These are phyloP conservation scores for Gymnoscopelus microlampas DNA, from an alignment of 2,797 vertebrate genomes.

Conservation along the genomic window DNA sequence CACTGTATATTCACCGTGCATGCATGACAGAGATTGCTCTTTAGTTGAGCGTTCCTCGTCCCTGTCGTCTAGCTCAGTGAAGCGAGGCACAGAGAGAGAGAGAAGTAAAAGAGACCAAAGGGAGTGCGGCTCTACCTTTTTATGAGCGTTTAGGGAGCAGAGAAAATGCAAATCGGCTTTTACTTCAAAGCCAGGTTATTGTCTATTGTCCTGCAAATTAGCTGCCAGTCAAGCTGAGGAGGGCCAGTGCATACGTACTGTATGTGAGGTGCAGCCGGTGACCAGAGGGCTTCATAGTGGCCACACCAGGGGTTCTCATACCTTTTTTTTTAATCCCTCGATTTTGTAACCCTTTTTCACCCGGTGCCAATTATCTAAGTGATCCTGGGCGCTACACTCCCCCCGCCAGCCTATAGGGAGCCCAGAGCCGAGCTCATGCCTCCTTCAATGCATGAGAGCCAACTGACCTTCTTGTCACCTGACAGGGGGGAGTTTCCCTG, in stretches of 20 bases:
- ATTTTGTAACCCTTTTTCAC: no score
- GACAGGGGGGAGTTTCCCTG: no score
- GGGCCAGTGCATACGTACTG: conserved; percentile 54
- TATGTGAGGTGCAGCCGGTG: conserved; percentile 69
- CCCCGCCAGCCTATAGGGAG: no score
- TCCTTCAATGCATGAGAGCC: no score
- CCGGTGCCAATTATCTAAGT: no score
- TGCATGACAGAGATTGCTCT: not conserved
- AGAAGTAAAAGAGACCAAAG: not conserved
- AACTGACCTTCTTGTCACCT: no score
- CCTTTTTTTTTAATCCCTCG: no score
- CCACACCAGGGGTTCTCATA: no score
- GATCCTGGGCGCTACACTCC: no score
- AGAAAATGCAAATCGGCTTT: conserved; percentile 31
- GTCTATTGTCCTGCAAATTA: conserved; percentile 69
- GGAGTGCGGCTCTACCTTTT: conserved; percentile 15
- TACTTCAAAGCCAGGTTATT: conserved; percentile 48
- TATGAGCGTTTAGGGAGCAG: conserved; percentile 2
- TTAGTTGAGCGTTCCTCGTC: conserved; percentile 46
- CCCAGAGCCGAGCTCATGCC: no score
- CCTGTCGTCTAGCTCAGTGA: conserved; percentile 37
- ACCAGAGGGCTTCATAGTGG: not conserved
- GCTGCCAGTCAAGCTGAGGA: conserved; percentile 58
- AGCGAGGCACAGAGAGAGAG: conserved; percentile 17
- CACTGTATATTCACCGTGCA: conserved; percentile 10